Conservation (phyloP, 1,140 invertebrate species). For the Philopotamus ludificatus region DNA sequence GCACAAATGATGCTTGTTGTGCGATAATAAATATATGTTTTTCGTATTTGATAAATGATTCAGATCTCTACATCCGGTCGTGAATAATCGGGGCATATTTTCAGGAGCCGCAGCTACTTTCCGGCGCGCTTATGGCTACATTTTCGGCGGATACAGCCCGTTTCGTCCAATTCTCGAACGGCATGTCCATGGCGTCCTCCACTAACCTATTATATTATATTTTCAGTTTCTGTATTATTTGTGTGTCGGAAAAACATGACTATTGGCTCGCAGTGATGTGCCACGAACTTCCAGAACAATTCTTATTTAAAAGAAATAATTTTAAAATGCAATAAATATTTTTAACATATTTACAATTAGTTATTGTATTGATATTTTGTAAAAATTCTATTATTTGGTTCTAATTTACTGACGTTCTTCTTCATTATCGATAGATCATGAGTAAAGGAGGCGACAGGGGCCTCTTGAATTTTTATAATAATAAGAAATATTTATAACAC, state of each 20-base stretch:
- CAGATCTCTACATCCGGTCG: neutral
- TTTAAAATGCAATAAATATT: too few relatives aligned
- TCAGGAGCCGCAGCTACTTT: slow-evolving; percentile 10
- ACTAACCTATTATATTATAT: slow-evolving; percentile 42
- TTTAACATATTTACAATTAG: too few relatives aligned
- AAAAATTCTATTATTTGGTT: too few relatives aligned
- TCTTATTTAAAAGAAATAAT: too few relatives aligned
- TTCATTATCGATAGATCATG: too few relatives aligned
- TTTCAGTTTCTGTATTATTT: slow-evolving; percentile 43
- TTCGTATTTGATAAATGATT: neutral
- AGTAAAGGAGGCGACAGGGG: too few relatives aligned
- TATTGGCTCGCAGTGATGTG: slow-evolving; percentile 11
- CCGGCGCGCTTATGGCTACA: slow-evolving; percentile 30
- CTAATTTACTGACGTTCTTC: too few relatives aligned
- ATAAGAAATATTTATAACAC: too few relatives aligned
- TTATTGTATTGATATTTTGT: too few relatives aligned
- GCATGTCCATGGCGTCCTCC: slow-evolving; percentile 29
- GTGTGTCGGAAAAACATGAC: slow-evolving; percentile 27
- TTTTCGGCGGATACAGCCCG: slow-evolving; percentile 40
- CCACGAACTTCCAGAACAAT: too few relatives aligned
- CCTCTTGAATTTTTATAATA: too few relatives aligned
- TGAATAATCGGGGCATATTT: neutral
- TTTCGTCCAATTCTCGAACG: slow-evolving; percentile 39
- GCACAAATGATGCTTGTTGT: neutral
- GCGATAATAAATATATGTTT: neutral